These are phyloP conservation scores for Criorhina ranunculi DNA, from an alignment of 2,888 invertebrate genomes.

Conservation along the genomic window DNA sequence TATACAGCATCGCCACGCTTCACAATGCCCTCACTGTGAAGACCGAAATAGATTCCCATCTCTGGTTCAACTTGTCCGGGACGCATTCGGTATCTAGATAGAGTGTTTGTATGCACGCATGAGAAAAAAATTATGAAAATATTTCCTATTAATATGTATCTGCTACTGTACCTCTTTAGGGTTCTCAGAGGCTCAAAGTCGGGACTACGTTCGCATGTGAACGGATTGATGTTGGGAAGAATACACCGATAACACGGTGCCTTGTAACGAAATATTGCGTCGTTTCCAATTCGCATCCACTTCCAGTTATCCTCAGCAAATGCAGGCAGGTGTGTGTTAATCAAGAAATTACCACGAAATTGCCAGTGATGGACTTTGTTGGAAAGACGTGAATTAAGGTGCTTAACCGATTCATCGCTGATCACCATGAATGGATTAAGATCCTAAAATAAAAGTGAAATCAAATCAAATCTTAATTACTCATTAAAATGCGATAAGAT, in stretches of 20 bases:
- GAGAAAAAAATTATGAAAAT: conserved; percentile 28
- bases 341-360: conserved; percentile 90
- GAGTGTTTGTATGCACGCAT: conserved; percentile 37
- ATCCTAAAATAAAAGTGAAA: conserved; percentile 17
- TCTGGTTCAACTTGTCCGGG: conserved; percentile 80
- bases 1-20: conserved; percentile 84
- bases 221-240: conserved; percentile 89
- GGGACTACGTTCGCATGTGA: conserved; percentile 87
- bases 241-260: conserved; percentile 87
- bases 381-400: conserved; percentile 87
- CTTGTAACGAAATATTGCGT: conserved; percentile 79
- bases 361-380: conserved; percentile 85
- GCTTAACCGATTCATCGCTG: conserved; percentile 88
- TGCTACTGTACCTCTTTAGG: conserved; percentile 86
- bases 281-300: conserved; percentile 88
- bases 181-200: conserved; percentile 88
- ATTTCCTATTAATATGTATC: conserved; percentile 59
- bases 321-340: conserved; percentile 86
- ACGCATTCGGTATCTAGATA: conserved; percentile 60
- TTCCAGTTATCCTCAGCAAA: conserved; percentile 90
- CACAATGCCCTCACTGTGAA: conserved; percentile 82
- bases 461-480: neutral
- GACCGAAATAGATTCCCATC: conserved; percentile 85
- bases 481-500: neutral
- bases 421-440: conserved; percentile 85